Evolutionary conservation across 2,113 vertebrate species (phyloP), one percentile per base, ranked within the genome.

Genomic region (Grantiella picta): DNA sequence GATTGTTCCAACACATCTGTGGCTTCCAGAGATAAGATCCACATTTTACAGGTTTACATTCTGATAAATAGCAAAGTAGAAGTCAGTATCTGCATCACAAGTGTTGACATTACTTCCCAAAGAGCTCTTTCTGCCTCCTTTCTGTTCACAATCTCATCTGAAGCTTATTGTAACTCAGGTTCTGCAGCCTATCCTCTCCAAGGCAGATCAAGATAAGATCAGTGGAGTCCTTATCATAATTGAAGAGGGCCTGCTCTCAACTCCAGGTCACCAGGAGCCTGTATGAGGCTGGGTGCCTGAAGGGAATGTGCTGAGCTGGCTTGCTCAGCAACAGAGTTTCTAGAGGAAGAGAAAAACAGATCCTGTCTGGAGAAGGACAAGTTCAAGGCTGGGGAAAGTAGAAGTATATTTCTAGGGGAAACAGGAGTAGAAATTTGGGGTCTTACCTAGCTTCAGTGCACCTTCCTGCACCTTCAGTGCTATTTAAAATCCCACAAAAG

Each of bases 31-130:
- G 40, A 42, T 6, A 27, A 44, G 24, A 24, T 16, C 38, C 0
- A 0, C 13, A 1, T 54, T 57, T 49, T 56, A 11, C 18, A 15
- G 24, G 23, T 59, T n/a, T 28, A 27, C 36, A 4, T 53, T 66
- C 69, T 42, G 27, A 45, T 50, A 65, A 59, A 19, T 4, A 19
- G 19, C 27, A 50, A 57, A 80, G 21, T 18, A 69, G 42, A 75
- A 85, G 15, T 35, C 29, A 14, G 31, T 21, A 15, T 64, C n/a
- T 4, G 2, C 47, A 49, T 31, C 33, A 36, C 7, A 73, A 82
- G 4, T 25, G 31, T 2, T 68, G 71, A 4, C 45, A 2, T 42
- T n/a, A n/a, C 23, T 50, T 45, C 21, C 65, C 44, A 42, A 27
- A 42, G 25, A 35, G 33, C 14, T 35, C 20, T 44, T 65, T 71